Evolutionary conservation across 2,797 vertebrate species (phyloP), one percentile per base, ranked within the genome.

Genomic region (Sebastes kiyomatsui): DNA sequence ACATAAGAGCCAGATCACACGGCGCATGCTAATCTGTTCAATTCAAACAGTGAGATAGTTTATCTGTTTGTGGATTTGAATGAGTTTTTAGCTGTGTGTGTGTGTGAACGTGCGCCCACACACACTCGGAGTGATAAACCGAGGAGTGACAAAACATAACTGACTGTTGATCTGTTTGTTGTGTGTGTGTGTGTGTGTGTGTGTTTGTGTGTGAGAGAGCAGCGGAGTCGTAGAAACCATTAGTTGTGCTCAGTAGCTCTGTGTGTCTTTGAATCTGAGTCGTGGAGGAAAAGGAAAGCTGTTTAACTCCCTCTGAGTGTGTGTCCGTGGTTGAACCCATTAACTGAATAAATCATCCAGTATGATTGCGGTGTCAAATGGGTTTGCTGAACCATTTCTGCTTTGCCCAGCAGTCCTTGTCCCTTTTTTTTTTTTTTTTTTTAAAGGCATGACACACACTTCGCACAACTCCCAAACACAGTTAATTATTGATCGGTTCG

Each of bases 341-440:
- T 90, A 89, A 75, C 81, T 79, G 79, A 90, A 88, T 90, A 87
- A 92, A 90, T 84, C 74, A 84, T 82, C 82, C 81, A 86, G 62
- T 81, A 70, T 80, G 82, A 89, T 80, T 87, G 73, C 22, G 1
- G 77, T 80, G 88, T 88, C 80, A 91, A 87, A 90, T 75, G 75
- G 70, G 33, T 77, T 84, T 75, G 71, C 75, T 80, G 73, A 86
- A 72, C 77, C 72, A 55, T 90, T 86, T 79, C 73, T 85, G 72
- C 85, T 82, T 79, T 75, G 77, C 74, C 79, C 78, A 82, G 83
- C 77, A 85, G 77, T 79, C 67, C 27, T 74, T 70, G 30, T 84
- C 61, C 22, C 54, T 86, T 88, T 42, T 56, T 77, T 30, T 28
- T 72, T 61, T 84, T 80, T 77, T 61, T 84, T 80, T 78, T 59